Base-by-base conservation (phyloP, 2,888 invertebrate genomes). In the Drosophila picticornis region DNA sequence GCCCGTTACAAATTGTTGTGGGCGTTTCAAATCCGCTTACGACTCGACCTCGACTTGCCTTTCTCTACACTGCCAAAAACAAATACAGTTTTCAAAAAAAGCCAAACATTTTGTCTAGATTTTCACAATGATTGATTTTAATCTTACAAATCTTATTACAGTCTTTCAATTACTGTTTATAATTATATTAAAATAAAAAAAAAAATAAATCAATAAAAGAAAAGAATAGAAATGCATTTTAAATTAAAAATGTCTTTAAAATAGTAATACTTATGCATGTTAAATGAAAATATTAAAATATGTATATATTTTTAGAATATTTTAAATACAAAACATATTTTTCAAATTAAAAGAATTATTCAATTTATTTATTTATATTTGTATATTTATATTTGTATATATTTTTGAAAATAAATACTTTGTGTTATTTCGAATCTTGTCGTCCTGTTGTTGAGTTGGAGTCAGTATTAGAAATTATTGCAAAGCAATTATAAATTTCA, bases 1-100 rank as follows among this genome's bases (percentile, higher is more conserved):
- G 59, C 83, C 92, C 92, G 90, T 91, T 90, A 92, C 92, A 93
- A 92, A 93, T 93, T 93, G 91, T 93, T 93, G 93, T 92, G 93
- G 92, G 93, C 93, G 93, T 92, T 92, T 72, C 90, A 92, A 92
- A 92, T 93, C 93, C 90, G 91, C 92, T 92, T 92, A 91, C 72
- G 68, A 66, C 60, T 40, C 40, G 57, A 40, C 57, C 68, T 68
- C 69, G 31, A 60, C 55, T 80, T 31, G 68, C 77, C 81, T 71
- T 79, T 75, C 75, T 71, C 79, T 63, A 38, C 51, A 29, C 53
- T 32, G 22, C 0, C 22, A 43, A 62, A 73, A 57, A 62, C 46
- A 46, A 51, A 52, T 25, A 55, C 40, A 64, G 29, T 7, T 19
- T 22, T n/a, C 0, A 13, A 11, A 16, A 27, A 16, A 22, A 22